Conservation (phyloP, 1,140 invertebrate species). For the Drosophila prosaltans region DNA sequence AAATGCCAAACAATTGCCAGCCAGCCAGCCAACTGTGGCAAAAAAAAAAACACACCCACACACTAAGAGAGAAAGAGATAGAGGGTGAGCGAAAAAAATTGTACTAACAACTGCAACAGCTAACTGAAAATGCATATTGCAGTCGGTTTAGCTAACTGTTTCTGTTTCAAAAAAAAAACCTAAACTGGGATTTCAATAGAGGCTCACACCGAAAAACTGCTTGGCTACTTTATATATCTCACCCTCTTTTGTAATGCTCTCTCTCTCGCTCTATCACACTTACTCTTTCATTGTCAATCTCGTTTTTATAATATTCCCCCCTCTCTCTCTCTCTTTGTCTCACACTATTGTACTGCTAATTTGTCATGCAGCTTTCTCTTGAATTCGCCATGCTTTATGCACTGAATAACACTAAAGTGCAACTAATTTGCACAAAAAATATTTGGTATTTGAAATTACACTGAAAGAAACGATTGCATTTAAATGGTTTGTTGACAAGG, state of each 20-base stretch:
- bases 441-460: not conserved
- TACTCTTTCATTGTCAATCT: not conserved
- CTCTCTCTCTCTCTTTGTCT: not conserved
- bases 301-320: not conserved
- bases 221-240: not conserved
- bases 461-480: not conserved
- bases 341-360: conserved; percentile 68
- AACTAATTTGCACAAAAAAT: conserved; percentile 70
- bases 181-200: conserved; percentile 15
- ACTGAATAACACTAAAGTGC: conserved; percentile 68
- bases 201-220: conserved; percentile 13
- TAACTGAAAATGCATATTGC: conserved; percentile 11
- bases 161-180: conserved; percentile 21
- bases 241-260: not conserved
- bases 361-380: conserved; percentile 53
- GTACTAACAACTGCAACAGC: conserved; percentile 14
- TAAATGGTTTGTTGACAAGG: not conserved
- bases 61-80: not conserved
- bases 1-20: conserved; percentile 63
- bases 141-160: conserved; percentile 10
- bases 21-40: conserved; percentile 50
- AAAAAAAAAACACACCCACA: conserved; percentile 41
- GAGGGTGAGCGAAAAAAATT: not conserved
- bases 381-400: conserved; percentile 60
- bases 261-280: not conserved